Evolutionary conservation across 2,888 invertebrate species (phyloP).

Genomic region (Chirona hameri): DNA sequence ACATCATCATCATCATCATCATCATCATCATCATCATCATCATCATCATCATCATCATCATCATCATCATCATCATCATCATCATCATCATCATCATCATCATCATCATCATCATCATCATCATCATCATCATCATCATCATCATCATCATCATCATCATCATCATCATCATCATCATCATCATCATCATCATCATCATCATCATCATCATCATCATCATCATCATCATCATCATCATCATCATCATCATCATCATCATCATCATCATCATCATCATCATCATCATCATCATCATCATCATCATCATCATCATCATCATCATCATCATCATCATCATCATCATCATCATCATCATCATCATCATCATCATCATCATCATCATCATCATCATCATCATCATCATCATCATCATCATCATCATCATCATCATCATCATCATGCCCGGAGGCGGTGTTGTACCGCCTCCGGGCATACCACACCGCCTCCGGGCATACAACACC

Average conservation of each 20-base stretch:
- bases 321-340: not conserved
- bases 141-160: conserved; percentile 22
- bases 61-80: not conserved
- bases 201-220: not conserved
- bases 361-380: not conserved
- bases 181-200: conserved; percentile 22
- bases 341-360: not conserved
- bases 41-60: not conserved
- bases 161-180: conserved; percentile 22
- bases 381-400: not conserved
- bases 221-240: not conserved
- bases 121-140: conserved; percentile 10
- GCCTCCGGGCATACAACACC: too few relatives aligned
- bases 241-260: not conserved
- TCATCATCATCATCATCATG: not conserved
- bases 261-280: not conserved
- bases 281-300: not conserved
- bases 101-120: not conserved
- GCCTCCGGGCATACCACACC: too few relatives aligned
- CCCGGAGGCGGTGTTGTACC: too few relatives aligned
- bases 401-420: not conserved
- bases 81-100: not conserved
- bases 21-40: not conserved
- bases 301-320: not conserved
- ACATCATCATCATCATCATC: too few relatives aligned